Percentiles rank a stretch among this genome's conserved stretches.
Conservation (phyloP, 2,888 invertebrate genomes). For the Trichopoda pennipes region DNA sequence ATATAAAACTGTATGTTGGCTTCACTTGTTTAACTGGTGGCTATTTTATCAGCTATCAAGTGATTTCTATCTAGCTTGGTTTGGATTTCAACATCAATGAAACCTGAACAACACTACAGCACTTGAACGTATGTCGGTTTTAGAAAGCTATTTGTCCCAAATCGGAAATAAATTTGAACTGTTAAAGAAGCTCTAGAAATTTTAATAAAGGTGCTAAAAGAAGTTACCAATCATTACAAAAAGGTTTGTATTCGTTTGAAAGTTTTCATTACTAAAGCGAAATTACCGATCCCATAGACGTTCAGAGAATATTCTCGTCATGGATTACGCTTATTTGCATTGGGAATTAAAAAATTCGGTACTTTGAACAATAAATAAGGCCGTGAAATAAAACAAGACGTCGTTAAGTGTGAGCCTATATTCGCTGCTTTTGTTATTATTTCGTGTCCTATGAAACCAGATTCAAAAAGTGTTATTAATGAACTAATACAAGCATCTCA, state of each 20-base stretch:
- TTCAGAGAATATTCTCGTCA: conserved; percentile 95
- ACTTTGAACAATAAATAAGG: conserved; percentile 87
- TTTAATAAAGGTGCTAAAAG: conserved; percentile 92
- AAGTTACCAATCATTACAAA: conserved; percentile 86
- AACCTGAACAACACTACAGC: too few species aligned
- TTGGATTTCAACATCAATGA: too few species aligned
- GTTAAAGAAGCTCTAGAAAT: conserved; percentile 99
- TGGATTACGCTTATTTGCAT: conserved; percentile 96
- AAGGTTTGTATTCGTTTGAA: conserved; percentile 77
- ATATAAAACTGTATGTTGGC: too few species aligned
- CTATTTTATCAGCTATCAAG: too few species aligned
- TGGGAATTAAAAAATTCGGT: conserved; percentile 93
- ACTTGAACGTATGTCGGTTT: conserved; percentile 97
- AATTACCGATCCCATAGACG: conserved; percentile 79
- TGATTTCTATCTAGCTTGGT: too few species aligned
- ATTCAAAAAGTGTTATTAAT: conserved; percentile 96
- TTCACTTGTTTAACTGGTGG: too few species aligned
- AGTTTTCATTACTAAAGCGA: conserved; percentile 65
- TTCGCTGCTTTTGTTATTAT: conserved; percentile 99
- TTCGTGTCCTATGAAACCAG: conserved; percentile 97
- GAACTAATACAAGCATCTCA: conserved; percentile 97
- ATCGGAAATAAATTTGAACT: conserved; percentile 91
- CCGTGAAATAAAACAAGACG: conserved; percentile 91
- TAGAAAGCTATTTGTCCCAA: conserved; percentile 90
- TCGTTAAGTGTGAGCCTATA: conserved; percentile 91